A percentile compares a stretch with the other conserved stretches of the same genome.
Evolutionary conservation across 2,888 invertebrate species (phyloP).

Genomic region (Halictus quadricinctus): DNA sequence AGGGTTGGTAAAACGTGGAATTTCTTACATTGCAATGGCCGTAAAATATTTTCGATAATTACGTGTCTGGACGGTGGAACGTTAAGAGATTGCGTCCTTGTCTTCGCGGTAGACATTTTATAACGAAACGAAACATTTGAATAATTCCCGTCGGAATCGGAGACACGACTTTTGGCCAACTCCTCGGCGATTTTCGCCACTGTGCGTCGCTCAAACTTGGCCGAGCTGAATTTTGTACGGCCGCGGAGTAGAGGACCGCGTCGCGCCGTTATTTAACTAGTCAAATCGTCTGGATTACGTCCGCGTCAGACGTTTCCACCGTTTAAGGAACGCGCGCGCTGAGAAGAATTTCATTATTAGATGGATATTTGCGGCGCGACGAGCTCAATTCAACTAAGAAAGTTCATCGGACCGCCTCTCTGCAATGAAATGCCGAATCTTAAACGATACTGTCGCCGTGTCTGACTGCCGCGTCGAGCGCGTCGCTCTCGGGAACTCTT

Average conservation of each 20-base stretch:
- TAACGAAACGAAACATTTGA: conserved; percentile 4
- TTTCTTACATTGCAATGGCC: background rate
- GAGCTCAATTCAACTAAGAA: conserved; percentile 44
- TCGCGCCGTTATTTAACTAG: conserved; percentile 34
- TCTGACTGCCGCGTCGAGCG: background rate
- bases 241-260: conserved; percentile 29
- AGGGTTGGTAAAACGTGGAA: too few species aligned
- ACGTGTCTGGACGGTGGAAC: background rate
- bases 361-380: conserved; percentile 54
- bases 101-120: background rate
- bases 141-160: background rate
- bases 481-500: background rate
- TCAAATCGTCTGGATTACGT: conserved; percentile 41
- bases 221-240: conserved; percentile 31
- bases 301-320: conserved; percentile 31
- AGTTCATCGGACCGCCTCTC: conserved; percentile 45
- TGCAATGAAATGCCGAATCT: conserved; percentile 25
- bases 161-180: background rate
- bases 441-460: background rate
- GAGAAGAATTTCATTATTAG: conserved; percentile 50
- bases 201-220: background rate
- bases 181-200: background rate
- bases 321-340: conserved; percentile 22
- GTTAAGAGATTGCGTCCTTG: background rate
- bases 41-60: background rate